Base-by-base conservation (phyloP, 2,888 invertebrate genomes). In the Eretmocerus hayati region DNA sequence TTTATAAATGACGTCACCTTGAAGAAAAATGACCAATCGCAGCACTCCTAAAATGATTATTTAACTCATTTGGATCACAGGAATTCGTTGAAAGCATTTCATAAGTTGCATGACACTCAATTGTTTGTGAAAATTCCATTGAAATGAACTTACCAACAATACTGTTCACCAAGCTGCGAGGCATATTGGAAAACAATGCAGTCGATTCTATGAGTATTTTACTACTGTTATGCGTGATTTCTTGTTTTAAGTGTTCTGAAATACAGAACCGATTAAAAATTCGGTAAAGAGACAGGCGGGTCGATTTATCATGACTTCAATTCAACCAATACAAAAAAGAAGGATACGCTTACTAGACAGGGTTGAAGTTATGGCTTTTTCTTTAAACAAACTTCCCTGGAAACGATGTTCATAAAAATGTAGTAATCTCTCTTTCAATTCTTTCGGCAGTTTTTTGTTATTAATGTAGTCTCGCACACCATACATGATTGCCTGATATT, bases 351-450 rank as follows among this genome's bases (percentile, higher is more conserved):
- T 40, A 65, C 79, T 77, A 30, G 81, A 80, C 9, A 82, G 67
- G 4, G 77, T 76, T 2, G 69, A 59, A 9, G 78, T 64, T 39
- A 80, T 78, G 31, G 73, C 72, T 5, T 73, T 72, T 56, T 81
- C 81, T 57, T 76, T 74, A 61, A 78, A 81, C 59, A 78, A 81
- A 46, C 72, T 71, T 54, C 76, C 76, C 58, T 78, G 78, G 59
- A 76, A 82, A 49, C 74, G 73, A 62, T 79, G 78, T 50, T 77
- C 74, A 60, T 81, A 81, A 61, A 78, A 81, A 2, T 70, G 69
- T 9, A 75, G 64, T n/a, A 82, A 72, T n/a, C 78, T 73, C 22
- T 72, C 68, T 60, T 75, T 75, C 50, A 81, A 66, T 20, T 71
- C 61, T n/a, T 64, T 58, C 0, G 81, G 78, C 21, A 81, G 72